Base-by-base conservation (phyloP, 1,140 invertebrate genomes). In the Trissolcus basalis region DNA sequence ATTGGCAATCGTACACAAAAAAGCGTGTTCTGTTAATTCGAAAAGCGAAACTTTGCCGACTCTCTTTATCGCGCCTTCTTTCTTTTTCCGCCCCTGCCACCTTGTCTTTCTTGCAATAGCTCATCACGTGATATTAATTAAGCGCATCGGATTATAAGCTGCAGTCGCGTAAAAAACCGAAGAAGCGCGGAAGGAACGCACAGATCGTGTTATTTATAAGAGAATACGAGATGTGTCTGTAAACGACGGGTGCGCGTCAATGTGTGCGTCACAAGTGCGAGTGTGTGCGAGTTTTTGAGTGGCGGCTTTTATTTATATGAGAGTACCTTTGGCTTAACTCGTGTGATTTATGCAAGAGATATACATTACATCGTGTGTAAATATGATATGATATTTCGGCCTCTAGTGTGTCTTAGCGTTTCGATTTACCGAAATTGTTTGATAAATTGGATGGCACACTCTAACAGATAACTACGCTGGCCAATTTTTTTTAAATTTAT, bases 121-220 rank as follows among this genome's bases (percentile, higher is more conserved):
- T 85, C 83, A 83, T 87, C 85, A 84, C 80, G 85, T 84, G 85
- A 83, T 87, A 85, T 87, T 87, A 87, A 88, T 88, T 88, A 87
- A 83, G 79, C 81, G 74, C 68, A 58, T 71, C 69, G 71, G 60
- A 47, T 60, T 73, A 77, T 65, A 73, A 68, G 50, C 70, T 74
- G 60, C 47, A 15, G 39, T 68, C 50, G 71, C 44, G 69, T 64
- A 72, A 81, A 76, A 80, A 78, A 45, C 33, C 41, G 56, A 41
- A 67, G 56, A 74, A 70, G 79, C 63, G 74, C 70, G 65, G 63
- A 80, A 80, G 81, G 81, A 86, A 82, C 81, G 49, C 69, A 51
- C 70, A 74, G 86, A 86, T 87, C 83, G 86, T 86, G 84, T 87
- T 86, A 86, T 86, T 86, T 86, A 86, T 86, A 85, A 86, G 84